Percentiles rank a stretch among this genome's conserved stretches.
Evolutionary conservation across 2,113 vertebrate genomes (phyloP).

Genomic region (Lepisosteus oculatus): DNA sequence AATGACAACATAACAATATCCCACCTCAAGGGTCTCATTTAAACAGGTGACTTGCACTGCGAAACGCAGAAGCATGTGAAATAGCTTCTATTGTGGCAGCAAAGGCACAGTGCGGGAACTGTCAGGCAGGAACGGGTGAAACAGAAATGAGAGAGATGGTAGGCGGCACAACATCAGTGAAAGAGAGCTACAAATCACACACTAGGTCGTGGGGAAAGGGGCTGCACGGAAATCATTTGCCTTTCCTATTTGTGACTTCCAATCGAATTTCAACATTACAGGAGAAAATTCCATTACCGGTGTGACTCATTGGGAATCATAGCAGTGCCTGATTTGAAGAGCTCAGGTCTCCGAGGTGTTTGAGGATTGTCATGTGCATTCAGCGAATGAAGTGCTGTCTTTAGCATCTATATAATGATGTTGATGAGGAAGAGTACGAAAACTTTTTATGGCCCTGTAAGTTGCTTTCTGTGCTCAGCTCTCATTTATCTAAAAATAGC

Average conservation of each 20-base stretch:
- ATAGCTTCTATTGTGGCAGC: not conserved
- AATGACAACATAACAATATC: too few species aligned
- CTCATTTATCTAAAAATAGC: too few species aligned
- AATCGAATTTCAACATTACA: not conserved
- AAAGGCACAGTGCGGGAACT: not conserved
- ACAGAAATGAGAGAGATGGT: too few species aligned
- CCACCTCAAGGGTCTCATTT: too few species aligned
- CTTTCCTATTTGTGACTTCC: not conserved
- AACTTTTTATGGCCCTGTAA: not conserved
- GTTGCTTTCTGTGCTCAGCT: not conserved
- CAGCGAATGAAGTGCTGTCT: not conserved
- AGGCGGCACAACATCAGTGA: not conserved
- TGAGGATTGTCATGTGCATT: not conserved
- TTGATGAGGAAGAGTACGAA: not conserved
- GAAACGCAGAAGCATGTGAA: too few species aligned
- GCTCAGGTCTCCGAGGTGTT: not conserved
- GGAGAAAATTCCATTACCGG: not conserved
- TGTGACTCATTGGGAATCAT: not conserved
- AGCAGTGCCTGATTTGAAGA: not conserved
- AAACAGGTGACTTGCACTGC: too few species aligned
- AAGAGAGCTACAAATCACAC: not conserved
- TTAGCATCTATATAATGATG: not conserved
- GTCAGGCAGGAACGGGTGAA: not conserved
- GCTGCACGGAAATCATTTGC: not conserved
- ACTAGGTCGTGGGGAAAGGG: not conserved